These are phyloP conservation scores for Agrochola lota DNA, from an alignment of 2,888 invertebrate species.

Conservation along the genomic window DNA sequence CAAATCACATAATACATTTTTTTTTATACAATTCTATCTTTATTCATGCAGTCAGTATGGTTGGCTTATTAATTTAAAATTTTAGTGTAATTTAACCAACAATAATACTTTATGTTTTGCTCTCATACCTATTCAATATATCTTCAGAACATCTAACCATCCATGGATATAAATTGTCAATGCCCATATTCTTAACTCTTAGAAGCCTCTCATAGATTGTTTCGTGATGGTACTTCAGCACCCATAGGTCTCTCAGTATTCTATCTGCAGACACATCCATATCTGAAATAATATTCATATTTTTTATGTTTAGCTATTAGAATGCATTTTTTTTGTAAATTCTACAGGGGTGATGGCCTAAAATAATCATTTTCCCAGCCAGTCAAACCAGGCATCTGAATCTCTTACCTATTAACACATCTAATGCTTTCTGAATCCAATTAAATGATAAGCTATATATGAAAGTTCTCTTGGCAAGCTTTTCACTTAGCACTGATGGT, in stretches of 20 bases:
- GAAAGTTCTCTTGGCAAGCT: conserved; percentile 88
- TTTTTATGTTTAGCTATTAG: background rate
- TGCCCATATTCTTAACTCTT: conserved; percentile 86
- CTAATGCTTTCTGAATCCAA: conserved; percentile 88
- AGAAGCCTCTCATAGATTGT: conserved; percentile 89
- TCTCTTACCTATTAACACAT: conserved; percentile 86
- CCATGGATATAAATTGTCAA: conserved; percentile 91
- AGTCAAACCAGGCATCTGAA: background rate
- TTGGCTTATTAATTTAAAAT: background rate
- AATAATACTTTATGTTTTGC: background rate
- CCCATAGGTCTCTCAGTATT: conserved; percentile 92
- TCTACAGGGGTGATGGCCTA: background rate
- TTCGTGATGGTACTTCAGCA: conserved; percentile 90
- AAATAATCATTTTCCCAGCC: background rate
- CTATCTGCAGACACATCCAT: conserved; percentile 89
- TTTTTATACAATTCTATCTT: background rate
- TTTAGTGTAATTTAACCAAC: background rate
- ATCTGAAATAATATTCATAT: conserved; percentile 73
- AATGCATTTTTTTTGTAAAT: background rate
- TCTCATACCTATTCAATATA: conserved; percentile 88
- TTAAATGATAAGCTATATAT: conserved; percentile 89
- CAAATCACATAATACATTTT: no score
- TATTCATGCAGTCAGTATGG: background rate
- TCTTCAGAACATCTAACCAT: conserved; percentile 92
- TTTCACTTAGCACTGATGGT: conserved; percentile 84